Base-by-base conservation (phyloP, 92 coral and sea anemone species). In the Umimayanthus chanpuru region DNA sequence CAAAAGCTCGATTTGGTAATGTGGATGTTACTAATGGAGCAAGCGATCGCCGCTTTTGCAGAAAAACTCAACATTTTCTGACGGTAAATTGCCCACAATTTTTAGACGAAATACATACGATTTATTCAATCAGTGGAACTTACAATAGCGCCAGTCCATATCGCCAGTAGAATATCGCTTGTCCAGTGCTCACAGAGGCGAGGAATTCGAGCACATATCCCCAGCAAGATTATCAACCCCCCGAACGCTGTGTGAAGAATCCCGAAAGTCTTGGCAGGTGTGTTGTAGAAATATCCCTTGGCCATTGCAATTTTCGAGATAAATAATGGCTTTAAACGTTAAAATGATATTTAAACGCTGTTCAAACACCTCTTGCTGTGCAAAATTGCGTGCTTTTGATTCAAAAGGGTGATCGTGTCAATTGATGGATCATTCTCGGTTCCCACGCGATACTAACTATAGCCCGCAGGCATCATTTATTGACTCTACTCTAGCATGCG, bases 161-260 rank as follows among this genome's bases (percentile, higher is more conserved):
- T 58, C 53, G 25, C 73, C 49, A 82, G 50, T 38, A 64, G 44
- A 14, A 82, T 15, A 4, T 50, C 86, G 6, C 76, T 82, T 53
- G 82, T 44, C 82, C 82, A 78, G 82, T 78, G 82, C 38, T 78
- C 82, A 49, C 82, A 78, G 36, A 78, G 20, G 11, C 66, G 82
- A 18, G 82, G 82, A 9, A 78, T 15, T 43, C 82, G 36, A 6
- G 82, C 82, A 47, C 82, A 78, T n/a, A 78, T 78, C 40, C 82
- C 82, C 20, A 78, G 21, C 38, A 53, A 25, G 38, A 78, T 78
- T 10, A 78, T 23, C 39, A 78, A 9, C 40, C 82, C 82, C 21
- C 82, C 82, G 49, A 78, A 49, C 29, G 66, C 65, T 9, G 82
- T 26, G 38, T n/a, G 82, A 6, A 78, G 39, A 47, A 78, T 53